Evolutionary conservation across 2,888 invertebrate genomes (phyloP).

Genomic region (Arrhopalites spinosus): DNA sequence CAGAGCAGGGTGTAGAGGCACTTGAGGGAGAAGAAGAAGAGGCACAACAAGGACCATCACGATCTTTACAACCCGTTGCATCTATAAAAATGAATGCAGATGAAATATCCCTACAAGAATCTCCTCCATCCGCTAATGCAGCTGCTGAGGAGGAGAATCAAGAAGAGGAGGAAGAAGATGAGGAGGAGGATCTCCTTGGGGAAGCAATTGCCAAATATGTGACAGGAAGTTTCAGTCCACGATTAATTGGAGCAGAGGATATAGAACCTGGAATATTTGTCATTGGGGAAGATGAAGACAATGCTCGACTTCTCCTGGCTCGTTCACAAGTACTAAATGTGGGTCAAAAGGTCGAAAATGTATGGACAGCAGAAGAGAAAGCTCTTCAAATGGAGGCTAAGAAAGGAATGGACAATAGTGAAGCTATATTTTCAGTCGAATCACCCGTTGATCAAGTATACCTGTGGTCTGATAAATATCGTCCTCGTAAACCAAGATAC

Average conservation of each 20-base stretch:
- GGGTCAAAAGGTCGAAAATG: conserved; percentile 59
- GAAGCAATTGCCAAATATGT: conserved; percentile 73
- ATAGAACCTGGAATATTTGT: conserved; percentile 79
- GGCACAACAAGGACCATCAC: background rate
- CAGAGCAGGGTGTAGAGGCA: conserved; percentile 69
- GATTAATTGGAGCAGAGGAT: conserved; percentile 67
- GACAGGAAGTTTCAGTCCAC: conserved; percentile 84
- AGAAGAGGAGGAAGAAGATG: conserved; percentile 58
- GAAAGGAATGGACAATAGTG: conserved; percentile 83
- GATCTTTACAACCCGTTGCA: conserved; percentile 4
- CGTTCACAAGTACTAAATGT: conserved; percentile 49
- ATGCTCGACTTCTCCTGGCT: conserved; percentile 65
- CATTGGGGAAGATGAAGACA: conserved; percentile 76
- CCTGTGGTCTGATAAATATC: conserved; percentile 96
- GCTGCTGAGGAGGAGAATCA: conserved; percentile 38
- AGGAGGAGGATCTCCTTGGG: conserved; percentile 64
- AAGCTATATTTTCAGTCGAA: conserved; percentile 90
- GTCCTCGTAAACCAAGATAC: conserved; percentile 95
- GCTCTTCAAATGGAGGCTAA: conserved; percentile 79
- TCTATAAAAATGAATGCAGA: conserved; percentile 55
- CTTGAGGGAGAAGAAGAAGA: conserved; percentile 31
- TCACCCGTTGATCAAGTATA: conserved; percentile 84
- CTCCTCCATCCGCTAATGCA: conserved; percentile 50
- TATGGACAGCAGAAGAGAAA: conserved; percentile 66
- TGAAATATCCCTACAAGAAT: conserved; percentile 56